Percentiles rank a stretch among this genome's conserved stretches.
Conservation (phyloP, 2,888 invertebrate species). For the Troides aeacus region DNA sequence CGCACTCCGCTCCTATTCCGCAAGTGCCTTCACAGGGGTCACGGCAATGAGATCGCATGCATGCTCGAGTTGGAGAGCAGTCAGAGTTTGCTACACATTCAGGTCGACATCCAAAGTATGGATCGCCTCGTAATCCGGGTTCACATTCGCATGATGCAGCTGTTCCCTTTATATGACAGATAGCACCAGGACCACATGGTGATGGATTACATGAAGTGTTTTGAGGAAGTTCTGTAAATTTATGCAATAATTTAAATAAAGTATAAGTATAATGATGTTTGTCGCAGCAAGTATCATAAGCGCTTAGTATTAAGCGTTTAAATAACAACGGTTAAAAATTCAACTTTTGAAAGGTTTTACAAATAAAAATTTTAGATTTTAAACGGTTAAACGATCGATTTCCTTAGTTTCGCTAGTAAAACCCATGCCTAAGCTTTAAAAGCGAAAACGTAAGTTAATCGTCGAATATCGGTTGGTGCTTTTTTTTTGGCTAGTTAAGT, state of each 20-base stretch:
- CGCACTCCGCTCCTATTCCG: conserved; percentile 89
- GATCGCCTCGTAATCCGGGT: conserved; percentile 86
- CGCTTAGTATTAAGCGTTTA: conserved; percentile 44
- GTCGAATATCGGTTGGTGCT: conserved; percentile 23
- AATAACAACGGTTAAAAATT: neutral
- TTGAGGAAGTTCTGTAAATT: conserved; percentile 64
- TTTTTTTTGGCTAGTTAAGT: conserved; percentile 35
- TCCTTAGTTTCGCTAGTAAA: conserved; percentile 70
- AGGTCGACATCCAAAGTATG: conserved; percentile 87
- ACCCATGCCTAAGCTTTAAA: conserved; percentile 80
- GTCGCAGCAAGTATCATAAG: conserved; percentile 53
- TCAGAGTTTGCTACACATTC: conserved; percentile 95
- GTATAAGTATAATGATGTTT: conserved; percentile 26
- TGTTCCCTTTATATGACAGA: conserved; percentile 86
- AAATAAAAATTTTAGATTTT: conserved; percentile 16
- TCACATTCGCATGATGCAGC: conserved; percentile 87
- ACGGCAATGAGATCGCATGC: conserved; percentile 89
- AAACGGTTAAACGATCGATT: conserved; percentile 41
- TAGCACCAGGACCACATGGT: conserved; percentile 90
- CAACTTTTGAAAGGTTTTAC: conserved; percentile 32
- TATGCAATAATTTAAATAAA: conserved; percentile 25
- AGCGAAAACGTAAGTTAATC: conserved; percentile 63
- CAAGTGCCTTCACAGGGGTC: conserved; percentile 92
- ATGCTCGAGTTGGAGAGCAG: conserved; percentile 89
- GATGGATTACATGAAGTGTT: conserved; percentile 91